These are phyloP conservation scores for Semnopithecus entellus DNA, from an alignment of 2,113 vertebrate species.

Conservation along the genomic window DNA sequence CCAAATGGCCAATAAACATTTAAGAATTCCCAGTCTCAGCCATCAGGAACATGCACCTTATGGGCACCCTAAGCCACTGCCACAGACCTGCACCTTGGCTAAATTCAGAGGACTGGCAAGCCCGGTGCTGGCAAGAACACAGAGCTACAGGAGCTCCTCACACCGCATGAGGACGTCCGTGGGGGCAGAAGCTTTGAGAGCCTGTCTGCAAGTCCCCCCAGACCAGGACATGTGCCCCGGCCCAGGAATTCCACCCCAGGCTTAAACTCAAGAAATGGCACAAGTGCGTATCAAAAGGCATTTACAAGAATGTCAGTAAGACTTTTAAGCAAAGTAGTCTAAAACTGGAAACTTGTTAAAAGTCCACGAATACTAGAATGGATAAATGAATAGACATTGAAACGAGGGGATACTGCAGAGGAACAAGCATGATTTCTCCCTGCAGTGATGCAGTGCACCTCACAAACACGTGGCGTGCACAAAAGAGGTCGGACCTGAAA, in stretches of 20 bases:
- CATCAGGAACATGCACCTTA: background rate
- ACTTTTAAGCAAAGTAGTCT: background rate
- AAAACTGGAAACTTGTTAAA: background rate
- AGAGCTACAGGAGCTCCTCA: fast-evolving
- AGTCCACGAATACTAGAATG: background rate
- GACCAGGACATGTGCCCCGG: background rate
- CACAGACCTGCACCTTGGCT: background rate
- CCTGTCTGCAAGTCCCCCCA: background rate
- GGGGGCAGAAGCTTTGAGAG: too few species aligned
- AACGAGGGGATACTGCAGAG: background rate
- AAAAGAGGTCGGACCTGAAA: too few species aligned
- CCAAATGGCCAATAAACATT: too few species aligned
- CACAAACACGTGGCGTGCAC: fast-evolving
- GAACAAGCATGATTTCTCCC: too few species aligned
- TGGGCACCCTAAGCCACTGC: fast-evolving
- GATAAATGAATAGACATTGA: background rate
- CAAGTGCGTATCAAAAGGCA: fast-evolving
- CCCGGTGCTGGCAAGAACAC: fast-evolving
- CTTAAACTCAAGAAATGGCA: fast-evolving
- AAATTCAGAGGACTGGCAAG: background rate
- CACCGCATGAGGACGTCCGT: fast-evolving
- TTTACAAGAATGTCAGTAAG: background rate
- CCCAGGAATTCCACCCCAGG: background rate
- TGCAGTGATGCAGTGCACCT: fast-evolving
- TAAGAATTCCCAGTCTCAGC: background rate